Evolutionary conservation across 2,113 vertebrate species (phyloP).

Genomic region (Tychaedon coryphoeus): DNA sequence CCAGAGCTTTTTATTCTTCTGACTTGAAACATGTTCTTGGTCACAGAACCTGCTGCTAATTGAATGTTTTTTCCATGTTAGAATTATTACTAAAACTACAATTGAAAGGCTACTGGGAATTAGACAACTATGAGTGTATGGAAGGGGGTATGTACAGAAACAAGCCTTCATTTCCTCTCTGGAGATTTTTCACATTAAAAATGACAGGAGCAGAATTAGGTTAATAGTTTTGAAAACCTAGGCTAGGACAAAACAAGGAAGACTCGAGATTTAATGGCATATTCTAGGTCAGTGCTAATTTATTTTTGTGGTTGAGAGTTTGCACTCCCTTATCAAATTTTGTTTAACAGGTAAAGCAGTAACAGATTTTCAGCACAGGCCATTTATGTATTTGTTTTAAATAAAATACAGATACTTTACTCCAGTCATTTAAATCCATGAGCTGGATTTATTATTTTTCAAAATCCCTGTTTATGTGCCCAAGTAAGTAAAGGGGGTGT

Average conservation of each 20-base stretch:
- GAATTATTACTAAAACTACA: not conserved
- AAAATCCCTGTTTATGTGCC: not conserved
- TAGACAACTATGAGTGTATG: not conserved
- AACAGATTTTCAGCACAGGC: not conserved
- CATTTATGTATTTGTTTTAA: not conserved
- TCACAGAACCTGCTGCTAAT: not conserved
- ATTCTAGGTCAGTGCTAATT: not conserved
- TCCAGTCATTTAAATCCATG: not conserved
- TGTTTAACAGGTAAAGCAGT: not conserved
- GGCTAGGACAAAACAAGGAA: not conserved
- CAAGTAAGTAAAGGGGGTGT: not conserved
- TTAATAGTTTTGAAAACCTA: not conserved
- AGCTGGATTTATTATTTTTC: not conserved
- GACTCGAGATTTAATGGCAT: not conserved
- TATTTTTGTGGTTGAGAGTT: not conserved
- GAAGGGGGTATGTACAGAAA: not conserved
- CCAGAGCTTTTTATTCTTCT: not conserved
- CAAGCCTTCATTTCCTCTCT: not conserved
- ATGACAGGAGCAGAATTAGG: not conserved
- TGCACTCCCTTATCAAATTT: not conserved
- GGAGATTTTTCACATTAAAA: not conserved
- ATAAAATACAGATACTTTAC: not conserved
- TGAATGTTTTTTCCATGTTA: not conserved
- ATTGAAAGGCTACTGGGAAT: not conserved
- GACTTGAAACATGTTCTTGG: not conserved